Conservation (phyloP, 1,140 invertebrate genomes). For the Thaumatotibia leucotreta region DNA sequence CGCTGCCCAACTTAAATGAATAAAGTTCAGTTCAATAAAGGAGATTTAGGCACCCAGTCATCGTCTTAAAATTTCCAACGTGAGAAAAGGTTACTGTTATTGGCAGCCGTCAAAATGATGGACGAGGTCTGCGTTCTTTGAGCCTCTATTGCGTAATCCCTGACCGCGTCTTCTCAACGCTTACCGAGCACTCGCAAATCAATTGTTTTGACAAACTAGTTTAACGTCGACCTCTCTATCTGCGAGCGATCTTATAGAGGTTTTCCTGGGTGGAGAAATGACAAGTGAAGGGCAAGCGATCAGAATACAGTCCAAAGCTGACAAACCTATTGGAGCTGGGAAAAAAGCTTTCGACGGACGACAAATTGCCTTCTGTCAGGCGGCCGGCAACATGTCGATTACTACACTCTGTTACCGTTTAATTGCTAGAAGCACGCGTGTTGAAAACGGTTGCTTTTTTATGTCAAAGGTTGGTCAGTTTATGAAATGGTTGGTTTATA, state of each 20-base stretch:
- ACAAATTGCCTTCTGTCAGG: constrained; percentile 21
- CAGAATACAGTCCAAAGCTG: not conserved
- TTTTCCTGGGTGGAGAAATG: constrained; percentile 7
- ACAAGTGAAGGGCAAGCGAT: not conserved
- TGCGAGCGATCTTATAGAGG: not conserved
- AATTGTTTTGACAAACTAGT: not conserved
- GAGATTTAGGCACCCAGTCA: constrained; percentile 31
- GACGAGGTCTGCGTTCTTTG: constrained; percentile 26
- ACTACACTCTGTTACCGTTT: constrained; percentile 4
- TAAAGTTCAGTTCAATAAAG: constrained; percentile 23
- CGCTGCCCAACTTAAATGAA: constrained; percentile 7
- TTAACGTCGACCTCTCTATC: not conserved
- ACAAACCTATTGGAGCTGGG: constrained; percentile 32
- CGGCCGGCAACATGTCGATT: constrained; percentile 4
- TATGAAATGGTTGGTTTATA: not conserved
- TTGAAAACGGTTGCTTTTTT: not conserved
- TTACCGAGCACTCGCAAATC: not conserved
- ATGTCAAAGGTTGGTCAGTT: not conserved
- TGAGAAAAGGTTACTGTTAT: constrained; percentile 52
- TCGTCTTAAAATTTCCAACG: constrained; percentile 38
- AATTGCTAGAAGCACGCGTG: constrained; percentile 2
- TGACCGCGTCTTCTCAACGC: not conserved
- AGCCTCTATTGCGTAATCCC: not conserved
- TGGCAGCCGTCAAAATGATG: constrained; percentile 56
- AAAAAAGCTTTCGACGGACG: constrained; percentile 18